These are phyloP conservation scores for Dolichotis patagonum DNA, from an alignment of 2,113 vertebrate genomes.

Conservation along the genomic window DNA sequence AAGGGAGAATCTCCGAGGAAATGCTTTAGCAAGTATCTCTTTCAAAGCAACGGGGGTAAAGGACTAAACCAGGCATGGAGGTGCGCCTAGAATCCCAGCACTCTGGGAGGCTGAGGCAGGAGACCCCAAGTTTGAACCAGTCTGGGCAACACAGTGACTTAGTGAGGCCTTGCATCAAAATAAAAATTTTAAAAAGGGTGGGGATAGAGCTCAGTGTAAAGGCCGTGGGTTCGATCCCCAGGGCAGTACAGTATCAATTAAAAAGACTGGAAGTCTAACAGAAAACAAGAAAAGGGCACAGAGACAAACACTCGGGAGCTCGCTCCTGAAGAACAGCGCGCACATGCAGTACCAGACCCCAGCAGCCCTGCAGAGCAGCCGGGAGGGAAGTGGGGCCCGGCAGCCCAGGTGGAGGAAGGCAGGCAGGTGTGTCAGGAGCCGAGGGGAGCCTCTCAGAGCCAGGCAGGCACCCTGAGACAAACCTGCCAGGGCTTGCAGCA, in stretches of 20 bases:
- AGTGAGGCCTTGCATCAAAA: not conserved
- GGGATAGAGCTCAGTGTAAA: not conserved
- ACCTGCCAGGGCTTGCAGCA: too few species aligned
- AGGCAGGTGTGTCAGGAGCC: too few species aligned
- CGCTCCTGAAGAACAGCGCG: not conserved
- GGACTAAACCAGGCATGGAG: not conserved
- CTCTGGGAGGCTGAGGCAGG: not conserved
- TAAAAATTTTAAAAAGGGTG: not conserved
- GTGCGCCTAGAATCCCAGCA: not conserved
- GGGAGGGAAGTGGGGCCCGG: not conserved
- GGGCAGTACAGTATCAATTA: not conserved
- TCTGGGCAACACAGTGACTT: not conserved
- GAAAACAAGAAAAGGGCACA: not conserved
- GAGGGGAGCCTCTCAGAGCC: not conserved
- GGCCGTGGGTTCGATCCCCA: not conserved
- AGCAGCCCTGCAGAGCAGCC: not conserved
- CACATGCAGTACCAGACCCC: rapidly evolving
- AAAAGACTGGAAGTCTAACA: not conserved
- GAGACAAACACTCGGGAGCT: too few species aligned
- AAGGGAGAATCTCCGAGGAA: too few species aligned
- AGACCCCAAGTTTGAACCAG: not conserved
- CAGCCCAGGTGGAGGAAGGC: too few species aligned
- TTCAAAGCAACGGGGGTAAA: not conserved
- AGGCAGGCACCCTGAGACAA: not conserved
- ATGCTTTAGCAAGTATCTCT: not conserved